These are phyloP conservation scores for Leistus spinibarbis DNA, from an alignment of 2,888 invertebrate species.

Conservation along the genomic window DNA sequence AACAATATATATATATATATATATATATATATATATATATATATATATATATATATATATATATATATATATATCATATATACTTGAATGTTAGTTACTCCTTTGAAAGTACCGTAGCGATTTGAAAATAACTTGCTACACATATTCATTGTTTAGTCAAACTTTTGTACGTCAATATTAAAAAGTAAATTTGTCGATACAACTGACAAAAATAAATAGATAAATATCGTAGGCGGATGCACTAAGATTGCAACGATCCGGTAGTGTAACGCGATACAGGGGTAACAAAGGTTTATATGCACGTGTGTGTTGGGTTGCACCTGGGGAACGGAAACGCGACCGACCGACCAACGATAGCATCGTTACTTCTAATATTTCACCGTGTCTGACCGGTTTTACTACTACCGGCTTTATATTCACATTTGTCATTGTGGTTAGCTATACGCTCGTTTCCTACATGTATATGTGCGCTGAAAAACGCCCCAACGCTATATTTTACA, in stretches of 20 bases:
- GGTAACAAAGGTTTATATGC: constrained; percentile 12
- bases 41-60: too few relatives aligned
- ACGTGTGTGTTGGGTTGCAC: constrained; percentile 14
- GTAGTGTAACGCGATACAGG: background rate
- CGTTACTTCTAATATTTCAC: constrained; percentile 38
- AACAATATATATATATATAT: too few relatives aligned
- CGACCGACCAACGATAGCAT: constrained; percentile 20
- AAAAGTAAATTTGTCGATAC: background rate
- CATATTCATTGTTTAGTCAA: background rate
- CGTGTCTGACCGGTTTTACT: constrained; percentile 33
- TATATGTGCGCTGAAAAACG: constrained; percentile 6
- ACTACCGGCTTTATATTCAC: constrained; percentile 34
- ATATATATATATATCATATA: too few relatives aligned
- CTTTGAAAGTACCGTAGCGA: too few relatives aligned
- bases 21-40: too few relatives aligned
- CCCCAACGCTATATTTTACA: constrained; percentile 10
- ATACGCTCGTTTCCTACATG: background rate
- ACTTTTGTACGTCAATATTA: background rate
- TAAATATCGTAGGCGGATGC: background rate
- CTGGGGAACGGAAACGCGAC: constrained; percentile 16
- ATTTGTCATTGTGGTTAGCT: constrained; percentile 28
- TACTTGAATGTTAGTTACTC: too few relatives aligned
- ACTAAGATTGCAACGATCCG: background rate
- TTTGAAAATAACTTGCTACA: too few relatives aligned
- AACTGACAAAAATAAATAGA: background rate